Percentiles rank a stretch among this genome's conserved stretches.
These are phyloP conservation scores for Sycophila sp. DNA, from an alignment of 1,140 invertebrate genomes.

Conservation along the genomic window DNA sequence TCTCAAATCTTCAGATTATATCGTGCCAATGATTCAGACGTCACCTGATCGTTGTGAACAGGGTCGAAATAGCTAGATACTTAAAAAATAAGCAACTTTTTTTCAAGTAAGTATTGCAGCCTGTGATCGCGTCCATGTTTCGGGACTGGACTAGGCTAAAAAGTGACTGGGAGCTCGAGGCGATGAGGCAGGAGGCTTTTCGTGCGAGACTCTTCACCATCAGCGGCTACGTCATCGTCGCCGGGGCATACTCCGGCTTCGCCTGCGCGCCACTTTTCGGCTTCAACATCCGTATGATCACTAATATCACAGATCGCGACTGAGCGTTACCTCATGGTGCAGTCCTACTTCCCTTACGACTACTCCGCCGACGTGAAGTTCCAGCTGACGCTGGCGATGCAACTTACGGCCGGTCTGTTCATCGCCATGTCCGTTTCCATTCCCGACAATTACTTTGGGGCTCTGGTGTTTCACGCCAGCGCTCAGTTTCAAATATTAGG, in stretches of 20 bases:
- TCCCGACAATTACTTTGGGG: conserved; percentile 4
- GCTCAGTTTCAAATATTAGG: not conserved
- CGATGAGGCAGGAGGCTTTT: not conserved
- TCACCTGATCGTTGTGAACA: too few relatives aligned
- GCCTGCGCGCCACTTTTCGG: not conserved
- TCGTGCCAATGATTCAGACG: too few relatives aligned
- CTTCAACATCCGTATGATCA: conserved; percentile 7
- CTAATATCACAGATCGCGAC: conserved; percentile 14
- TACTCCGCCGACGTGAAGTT: not conserved
- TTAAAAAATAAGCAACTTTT: too few relatives aligned
- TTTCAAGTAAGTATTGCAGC: not conserved
- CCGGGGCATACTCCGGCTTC: not conserved
- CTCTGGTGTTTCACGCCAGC: not conserved
- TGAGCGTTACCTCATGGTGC: not conserved
- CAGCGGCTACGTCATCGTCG: not conserved
- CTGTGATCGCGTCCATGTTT: not conserved
- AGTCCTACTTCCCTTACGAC: conserved; percentile 9
- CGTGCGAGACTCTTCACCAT: not conserved
- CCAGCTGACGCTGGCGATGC: not conserved
- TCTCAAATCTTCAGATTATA: too few relatives aligned
- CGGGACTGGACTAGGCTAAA: not conserved
- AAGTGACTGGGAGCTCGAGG: not conserved
- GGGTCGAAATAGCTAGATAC: too few relatives aligned
- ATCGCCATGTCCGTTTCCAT: not conserved
- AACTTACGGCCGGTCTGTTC: not conserved